Conservation (phyloP, 2,888 invertebrate species). For the Tetranychus truncatus region DNA sequence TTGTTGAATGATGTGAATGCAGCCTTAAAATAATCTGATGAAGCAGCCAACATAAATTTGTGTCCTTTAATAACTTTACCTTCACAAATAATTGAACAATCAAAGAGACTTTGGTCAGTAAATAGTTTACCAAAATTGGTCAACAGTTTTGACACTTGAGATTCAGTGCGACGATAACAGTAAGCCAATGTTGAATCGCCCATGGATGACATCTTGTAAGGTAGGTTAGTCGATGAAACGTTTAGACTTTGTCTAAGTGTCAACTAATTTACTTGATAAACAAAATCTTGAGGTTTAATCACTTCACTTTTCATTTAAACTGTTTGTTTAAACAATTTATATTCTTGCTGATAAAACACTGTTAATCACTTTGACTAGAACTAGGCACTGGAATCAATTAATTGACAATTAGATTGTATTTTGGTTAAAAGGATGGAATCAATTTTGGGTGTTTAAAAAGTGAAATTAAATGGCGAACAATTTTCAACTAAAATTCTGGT, state of each 20-base stretch:
- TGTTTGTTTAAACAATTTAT: too few relatives aligned
- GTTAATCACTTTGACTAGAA: neutral
- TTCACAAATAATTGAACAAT: slow-evolving; percentile 12
- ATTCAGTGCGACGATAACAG: slow-evolving; percentile 1
- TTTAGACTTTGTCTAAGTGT: neutral
- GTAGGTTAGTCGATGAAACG: neutral
- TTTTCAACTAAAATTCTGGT: neutral
- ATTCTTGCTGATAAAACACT: neutral
- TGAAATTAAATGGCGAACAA: too few relatives aligned
- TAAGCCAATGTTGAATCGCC: neutral
- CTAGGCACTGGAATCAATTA: neutral
- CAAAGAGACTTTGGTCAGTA: slow-evolving; percentile 8
- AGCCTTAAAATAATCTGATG: slow-evolving; percentile 19
- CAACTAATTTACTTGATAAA: neutral
- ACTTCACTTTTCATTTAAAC: too few relatives aligned
- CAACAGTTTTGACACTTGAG: neutral
- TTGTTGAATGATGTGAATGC: slow-evolving; percentile 18
- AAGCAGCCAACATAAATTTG: slow-evolving; percentile 19
- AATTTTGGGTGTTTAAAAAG: neutral
- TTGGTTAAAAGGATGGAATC: neutral
- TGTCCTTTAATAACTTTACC: slow-evolving; percentile 18
- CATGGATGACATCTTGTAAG: neutral
- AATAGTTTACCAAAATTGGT: slow-evolving; percentile 2
- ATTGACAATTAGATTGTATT: neutral
- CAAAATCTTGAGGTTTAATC: neutral